phyloP scores from a whole-genome alignment of 2,888 invertebrate species.

The Strigamia maritima region DNA sequence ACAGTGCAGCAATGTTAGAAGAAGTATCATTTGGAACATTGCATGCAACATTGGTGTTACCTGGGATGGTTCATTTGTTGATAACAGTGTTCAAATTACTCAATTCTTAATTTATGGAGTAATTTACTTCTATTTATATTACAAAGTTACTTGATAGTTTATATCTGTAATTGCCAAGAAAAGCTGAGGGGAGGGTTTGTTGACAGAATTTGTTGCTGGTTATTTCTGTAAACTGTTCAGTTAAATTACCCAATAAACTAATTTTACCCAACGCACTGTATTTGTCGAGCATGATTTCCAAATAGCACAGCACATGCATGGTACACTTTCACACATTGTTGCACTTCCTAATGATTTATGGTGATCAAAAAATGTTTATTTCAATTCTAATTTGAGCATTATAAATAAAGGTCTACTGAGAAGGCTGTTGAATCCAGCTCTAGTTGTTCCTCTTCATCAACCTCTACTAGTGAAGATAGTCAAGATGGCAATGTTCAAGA shows the following conservation, averaged over 20 bases:
- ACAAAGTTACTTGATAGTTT: too few relatives aligned
- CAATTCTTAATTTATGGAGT: not conserved
- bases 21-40: too few relatives aligned
- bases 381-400: not conserved
- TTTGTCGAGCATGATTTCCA: conserved; percentile 9
- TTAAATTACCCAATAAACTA: conserved; percentile 9
- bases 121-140: too few relatives aligned
- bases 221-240: not conserved
- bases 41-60: too few relatives aligned
- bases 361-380: too few relatives aligned
- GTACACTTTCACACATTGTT: not conserved
- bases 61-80: not conserved
- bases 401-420: not conserved
- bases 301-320: conserved; percentile 12
- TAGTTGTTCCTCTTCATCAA: not conserved
- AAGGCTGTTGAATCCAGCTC: not conserved
- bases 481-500: not conserved
- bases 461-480: not conserved
- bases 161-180: too few relatives aligned
- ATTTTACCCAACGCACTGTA: conserved; percentile 17
- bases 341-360: not conserved
- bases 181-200: too few relatives aligned
- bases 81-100: not conserved
- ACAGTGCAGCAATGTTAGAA: too few relatives aligned
- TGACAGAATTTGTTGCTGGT: not conserved